Percentiles rank a stretch among this genome's conserved stretches.
These are phyloP conservation scores for Petrolisthes manimaculis DNA, from an alignment of 2,888 invertebrate genomes.

Conservation along the genomic window DNA sequence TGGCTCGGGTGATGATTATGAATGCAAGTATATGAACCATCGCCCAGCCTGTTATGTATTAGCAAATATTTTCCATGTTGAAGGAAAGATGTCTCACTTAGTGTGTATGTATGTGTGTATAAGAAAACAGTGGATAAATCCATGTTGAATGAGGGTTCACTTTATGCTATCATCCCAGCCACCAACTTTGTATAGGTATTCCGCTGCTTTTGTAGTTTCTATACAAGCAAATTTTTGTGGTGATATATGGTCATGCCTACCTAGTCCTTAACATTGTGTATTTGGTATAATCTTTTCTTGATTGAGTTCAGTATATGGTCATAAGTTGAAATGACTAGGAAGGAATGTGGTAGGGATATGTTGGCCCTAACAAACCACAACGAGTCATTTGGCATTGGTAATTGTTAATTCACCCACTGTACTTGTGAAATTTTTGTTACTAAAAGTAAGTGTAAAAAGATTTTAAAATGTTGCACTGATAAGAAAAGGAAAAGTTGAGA, in stretches of 20 bases:
- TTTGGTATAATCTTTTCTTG: not conserved
- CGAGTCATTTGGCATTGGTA: not conserved
- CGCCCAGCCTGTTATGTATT: no score
- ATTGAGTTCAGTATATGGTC: not conserved
- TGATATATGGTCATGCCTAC: not conserved
- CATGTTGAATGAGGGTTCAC: not conserved
- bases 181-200: conserved; percentile 10
- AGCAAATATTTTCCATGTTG: no score
- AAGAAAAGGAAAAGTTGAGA: not conserved
- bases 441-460: not conserved
- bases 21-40: no score
- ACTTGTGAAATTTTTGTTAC: conserved; percentile 5
- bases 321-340: not conserved
- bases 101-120: not conserved
- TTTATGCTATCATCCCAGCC: not conserved
- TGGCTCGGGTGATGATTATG: no score
- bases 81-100: no score
- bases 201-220: not conserved
- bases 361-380: conserved; percentile 9
- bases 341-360: conserved; percentile 5
- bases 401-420: not conserved
- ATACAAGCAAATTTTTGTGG: not conserved
- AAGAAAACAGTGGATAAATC: conserved; percentile 28
- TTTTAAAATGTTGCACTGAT: not conserved
- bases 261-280: conserved; percentile 3